Percentiles rank a stretch among this genome's conserved stretches.
These are phyloP conservation scores for Pelmatolapia mariae DNA, from an alignment of 2,113 vertebrate species.

Conservation along the genomic window DNA sequence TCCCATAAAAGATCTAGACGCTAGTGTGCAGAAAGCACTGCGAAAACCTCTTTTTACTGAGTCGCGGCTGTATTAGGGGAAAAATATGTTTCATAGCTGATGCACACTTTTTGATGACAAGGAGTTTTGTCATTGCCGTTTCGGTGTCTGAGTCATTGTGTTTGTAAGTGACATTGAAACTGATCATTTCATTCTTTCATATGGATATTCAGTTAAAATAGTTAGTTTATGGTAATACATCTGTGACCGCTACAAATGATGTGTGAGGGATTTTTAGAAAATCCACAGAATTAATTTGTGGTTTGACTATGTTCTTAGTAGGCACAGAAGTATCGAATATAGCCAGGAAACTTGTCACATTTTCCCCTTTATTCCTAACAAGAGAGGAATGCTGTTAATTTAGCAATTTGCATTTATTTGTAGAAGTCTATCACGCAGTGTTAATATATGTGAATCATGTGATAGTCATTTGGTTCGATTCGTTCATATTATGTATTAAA, in stretches of 20 bases:
- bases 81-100: background rate
- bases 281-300: background rate
- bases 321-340: background rate
- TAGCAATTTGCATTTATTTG: background rate
- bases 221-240: background rate
- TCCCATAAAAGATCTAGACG: conserved; percentile 55
- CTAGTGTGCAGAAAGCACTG: conserved; percentile 20
- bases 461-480: background rate
- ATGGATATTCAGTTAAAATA: background rate
- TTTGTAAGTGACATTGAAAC: background rate
- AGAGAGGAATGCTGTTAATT: background rate
- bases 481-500: background rate
- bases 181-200: background rate
- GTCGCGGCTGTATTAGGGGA: background rate
- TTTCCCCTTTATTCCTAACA: conserved; percentile 7
- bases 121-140: background rate
- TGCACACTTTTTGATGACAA: background rate
- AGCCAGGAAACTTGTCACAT: conserved; percentile 10
- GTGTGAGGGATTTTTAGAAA: background rate
- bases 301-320: background rate
- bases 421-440: background rate
- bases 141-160: background rate
- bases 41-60: background rate
- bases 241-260: background rate
- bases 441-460: background rate